A percentile compares a stretch with the other conserved stretches of the same genome.
Evolutionary conservation across 2,113 vertebrate species (phyloP).

Genomic region (Ceyx margarethae): DNA sequence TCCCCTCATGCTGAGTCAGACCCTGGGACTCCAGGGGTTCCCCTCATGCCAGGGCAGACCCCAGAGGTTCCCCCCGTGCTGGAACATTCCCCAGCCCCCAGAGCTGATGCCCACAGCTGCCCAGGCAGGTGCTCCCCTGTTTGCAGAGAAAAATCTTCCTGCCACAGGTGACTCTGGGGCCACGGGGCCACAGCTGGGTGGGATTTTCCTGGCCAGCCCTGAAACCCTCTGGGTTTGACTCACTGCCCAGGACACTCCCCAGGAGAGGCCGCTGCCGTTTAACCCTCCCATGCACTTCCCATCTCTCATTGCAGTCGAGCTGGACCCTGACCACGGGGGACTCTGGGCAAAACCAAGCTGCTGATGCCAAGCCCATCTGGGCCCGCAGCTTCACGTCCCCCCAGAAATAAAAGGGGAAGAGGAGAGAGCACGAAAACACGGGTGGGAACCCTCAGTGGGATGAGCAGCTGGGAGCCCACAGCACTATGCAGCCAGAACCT

Average conservation of each 20-base stretch:
- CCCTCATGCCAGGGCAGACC: background rate
- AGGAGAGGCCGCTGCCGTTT: fast-evolving
- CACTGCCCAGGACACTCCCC: background rate
- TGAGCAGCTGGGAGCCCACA: background rate
- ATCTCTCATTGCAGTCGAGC: fast-evolving
- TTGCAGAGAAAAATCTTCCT: background rate
- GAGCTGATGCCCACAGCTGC: background rate
- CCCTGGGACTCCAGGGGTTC: background rate
- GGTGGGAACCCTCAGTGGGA: background rate
- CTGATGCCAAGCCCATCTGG: background rate
- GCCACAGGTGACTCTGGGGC: background rate
- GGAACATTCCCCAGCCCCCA: background rate
- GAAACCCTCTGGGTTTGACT: background rate
- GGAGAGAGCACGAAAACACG: fast-evolving
- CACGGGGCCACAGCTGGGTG: background rate
- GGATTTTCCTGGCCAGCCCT: background rate
- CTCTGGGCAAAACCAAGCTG: background rate
- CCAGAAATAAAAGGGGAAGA: background rate
- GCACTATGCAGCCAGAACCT: background rate
- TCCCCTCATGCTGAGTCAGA: no score
- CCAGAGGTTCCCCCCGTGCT: fast-evolving
- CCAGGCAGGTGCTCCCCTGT: background rate
- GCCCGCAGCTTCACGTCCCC: fast-evolving
- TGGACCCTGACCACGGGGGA: fast-evolving
- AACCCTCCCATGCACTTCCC: fast-evolving